These are phyloP conservation scores for Limnephilus rhombicus DNA, from an alignment of 2,888 invertebrate genomes.

Conservation along the genomic window DNA sequence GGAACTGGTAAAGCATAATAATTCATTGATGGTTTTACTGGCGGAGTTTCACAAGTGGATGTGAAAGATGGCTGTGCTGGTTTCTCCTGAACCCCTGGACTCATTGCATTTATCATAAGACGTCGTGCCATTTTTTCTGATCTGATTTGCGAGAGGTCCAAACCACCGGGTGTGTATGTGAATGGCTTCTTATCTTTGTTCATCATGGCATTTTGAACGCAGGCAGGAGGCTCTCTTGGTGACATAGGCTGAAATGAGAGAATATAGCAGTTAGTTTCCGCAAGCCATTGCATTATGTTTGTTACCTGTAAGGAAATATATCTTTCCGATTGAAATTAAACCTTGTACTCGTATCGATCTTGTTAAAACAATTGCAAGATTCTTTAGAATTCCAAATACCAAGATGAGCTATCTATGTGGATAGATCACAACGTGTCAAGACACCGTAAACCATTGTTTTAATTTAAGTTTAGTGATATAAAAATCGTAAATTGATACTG, in stretches of 20 bases:
- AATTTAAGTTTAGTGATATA: too few species aligned
- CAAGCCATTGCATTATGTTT: background rate
- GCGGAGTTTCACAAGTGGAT: conserved; percentile 75
- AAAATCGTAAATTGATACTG: too few species aligned
- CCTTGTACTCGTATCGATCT: too few species aligned
- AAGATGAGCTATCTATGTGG: too few species aligned
- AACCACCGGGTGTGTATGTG: conserved; percentile 95
- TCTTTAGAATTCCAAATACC: too few species aligned
- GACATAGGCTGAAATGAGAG: conserved; percentile 58
- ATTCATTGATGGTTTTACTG: conserved; percentile 70
- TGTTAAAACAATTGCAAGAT: too few species aligned
- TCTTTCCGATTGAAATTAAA: too few species aligned
- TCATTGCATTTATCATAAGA: conserved; percentile 77
- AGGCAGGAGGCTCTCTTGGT: conserved; percentile 84
- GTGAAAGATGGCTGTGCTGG: conserved; percentile 77
- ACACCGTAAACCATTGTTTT: too few species aligned
- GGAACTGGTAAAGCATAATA: conserved; percentile 76
- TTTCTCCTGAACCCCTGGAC: conserved; percentile 84
- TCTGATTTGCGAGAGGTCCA: conserved; percentile 93
- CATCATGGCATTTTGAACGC: conserved; percentile 93
- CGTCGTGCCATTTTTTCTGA: conserved; percentile 94
- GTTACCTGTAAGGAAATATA: too few species aligned
- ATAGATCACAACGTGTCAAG: too few species aligned
- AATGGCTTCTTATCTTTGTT: conserved; percentile 96
- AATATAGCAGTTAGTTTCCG: background rate